Evolutionary conservation across 2,113 vertebrate genomes (phyloP), one percentile per base, ranked within the genome.

Genomic region (Neodon shergylaensis): DNA sequence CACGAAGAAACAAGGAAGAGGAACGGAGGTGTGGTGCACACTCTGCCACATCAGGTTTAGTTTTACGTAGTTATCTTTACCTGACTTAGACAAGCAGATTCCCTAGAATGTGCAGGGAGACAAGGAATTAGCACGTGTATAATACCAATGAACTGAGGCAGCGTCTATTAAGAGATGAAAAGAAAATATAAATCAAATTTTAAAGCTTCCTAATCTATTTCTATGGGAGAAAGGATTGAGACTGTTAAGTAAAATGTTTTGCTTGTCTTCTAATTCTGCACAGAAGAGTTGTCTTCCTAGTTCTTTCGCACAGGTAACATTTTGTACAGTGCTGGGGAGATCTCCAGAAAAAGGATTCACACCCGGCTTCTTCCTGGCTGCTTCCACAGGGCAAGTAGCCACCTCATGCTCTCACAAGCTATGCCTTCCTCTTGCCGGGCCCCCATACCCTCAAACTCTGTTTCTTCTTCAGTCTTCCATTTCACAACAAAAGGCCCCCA

Each of bases 121-220:
- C 54, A 19, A 91, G 73, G 95, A 91, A 49, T 73, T 26, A 68
- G 39, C 39, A 84, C 47, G 22, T 49, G 89, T 72, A 94, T 93
- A 93, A 92, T 79, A 87, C 16, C 70, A 77, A 44, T 77, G 70
- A 96, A 47, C 36, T 3, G 47, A 93, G 61, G 19, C 26, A 92
- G 68, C 65, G 33, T 92, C 39, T 63, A 42, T 70, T 26, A 79
- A 65, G 7, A 73, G 39, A 78, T 92, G 54, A 92, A 92, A 78
- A 94, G 28, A 90, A 94, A 94, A 72, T 33, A 78, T 39, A 82
- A 74, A 78, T 88, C 90, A 95, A 88, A 88, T 82, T 96, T 73
- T 36, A 11, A 90, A 84, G 90, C 5, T 78, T 95, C 88, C 58
- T 86, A 83, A 96, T 94, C 42, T 90, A 84, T 63, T 96, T 93